These are phyloP conservation scores for Pheosia tremula DNA, from an alignment of 2,888 invertebrate genomes.

Conservation along the genomic window DNA sequence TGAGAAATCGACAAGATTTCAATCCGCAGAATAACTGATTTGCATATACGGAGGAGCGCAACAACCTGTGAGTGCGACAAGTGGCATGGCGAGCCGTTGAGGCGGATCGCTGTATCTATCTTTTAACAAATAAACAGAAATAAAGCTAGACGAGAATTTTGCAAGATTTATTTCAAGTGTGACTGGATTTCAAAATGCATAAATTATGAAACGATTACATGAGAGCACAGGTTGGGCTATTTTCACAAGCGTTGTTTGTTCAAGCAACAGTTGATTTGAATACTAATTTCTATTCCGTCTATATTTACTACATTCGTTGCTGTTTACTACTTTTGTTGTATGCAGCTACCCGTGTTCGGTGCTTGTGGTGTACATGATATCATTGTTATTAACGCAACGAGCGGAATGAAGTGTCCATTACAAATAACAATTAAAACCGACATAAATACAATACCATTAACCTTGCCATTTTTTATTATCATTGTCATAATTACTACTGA, in stretches of 20 bases:
- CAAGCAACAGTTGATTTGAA: slow-evolving; percentile 11
- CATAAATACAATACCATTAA: slow-evolving; percentile 36
- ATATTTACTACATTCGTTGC: slow-evolving; percentile 1
- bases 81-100: slow-evolving; percentile 49
- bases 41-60: slow-evolving; percentile 51
- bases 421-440: slow-evolving; percentile 15
- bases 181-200: slow-evolving; percentile 43
- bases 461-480: slow-evolving; percentile 31
- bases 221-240: slow-evolving; percentile 27
- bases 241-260: slow-evolving; percentile 29
- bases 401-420: slow-evolving; percentile 34
- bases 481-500: slow-evolving; percentile 20
- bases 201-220: slow-evolving; percentile 47
- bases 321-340: neutral
- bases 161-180: slow-evolving; percentile 45
- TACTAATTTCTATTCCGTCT: slow-evolving; percentile 10
- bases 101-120: slow-evolving; percentile 31
- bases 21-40: slow-evolving; percentile 40
- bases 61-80: slow-evolving; percentile 46
- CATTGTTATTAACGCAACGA: slow-evolving; percentile 33
- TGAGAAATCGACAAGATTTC: slow-evolving; percentile 45
- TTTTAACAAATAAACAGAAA: slow-evolving; percentile 26
- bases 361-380: slow-evolving; percentile 25
- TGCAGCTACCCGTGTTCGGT: slow-evolving; percentile 8
- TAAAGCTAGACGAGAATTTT: slow-evolving; percentile 32